These are phyloP conservation scores for Drosophila bocqueti DNA, from an alignment of 1,140 invertebrate genomes.

Conservation along the genomic window DNA sequence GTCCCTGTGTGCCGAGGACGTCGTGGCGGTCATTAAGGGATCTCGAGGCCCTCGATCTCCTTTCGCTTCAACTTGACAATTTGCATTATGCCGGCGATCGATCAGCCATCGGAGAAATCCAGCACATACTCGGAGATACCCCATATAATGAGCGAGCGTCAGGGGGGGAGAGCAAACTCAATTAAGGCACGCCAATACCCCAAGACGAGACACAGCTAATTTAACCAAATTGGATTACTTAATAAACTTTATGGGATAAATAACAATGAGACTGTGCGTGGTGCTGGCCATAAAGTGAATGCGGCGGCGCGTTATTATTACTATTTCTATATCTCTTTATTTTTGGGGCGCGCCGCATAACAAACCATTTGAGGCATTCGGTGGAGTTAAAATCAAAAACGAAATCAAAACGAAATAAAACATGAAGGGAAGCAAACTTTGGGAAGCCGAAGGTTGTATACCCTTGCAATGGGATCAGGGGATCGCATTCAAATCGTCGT, in stretches of 20 bases:
- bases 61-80: conserved; percentile 62
- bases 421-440: background rate
- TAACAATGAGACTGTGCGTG: conserved; percentile 66
- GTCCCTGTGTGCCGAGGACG: conserved; percentile 34
- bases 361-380: conserved; percentile 79
- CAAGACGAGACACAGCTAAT: conserved; percentile 69
- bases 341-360: conserved; percentile 72
- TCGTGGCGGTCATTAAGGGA: conserved; percentile 42
- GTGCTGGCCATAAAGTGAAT: conserved; percentile 71
- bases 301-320: conserved; percentile 54
- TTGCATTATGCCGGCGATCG: conserved; percentile 74
- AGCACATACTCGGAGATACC: conserved; percentile 26
- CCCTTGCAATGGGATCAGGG: background rate
- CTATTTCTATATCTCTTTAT: conserved; percentile 48
- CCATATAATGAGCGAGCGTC: conserved; percentile 13
- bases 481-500: background rate
- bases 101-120: conserved; percentile 62
- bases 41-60: conserved; percentile 10
- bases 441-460: background rate
- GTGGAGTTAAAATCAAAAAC: conserved; percentile 36
- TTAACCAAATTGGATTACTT: conserved; percentile 85
- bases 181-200: conserved; percentile 59
- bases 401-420: conserved; percentile 53
- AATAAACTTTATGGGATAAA: conserved; percentile 84
- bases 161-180: conserved; percentile 57